These are phyloP conservation scores for Thamnophis elegans DNA, from an alignment of 2,797 vertebrate genomes.

Conservation along the genomic window DNA sequence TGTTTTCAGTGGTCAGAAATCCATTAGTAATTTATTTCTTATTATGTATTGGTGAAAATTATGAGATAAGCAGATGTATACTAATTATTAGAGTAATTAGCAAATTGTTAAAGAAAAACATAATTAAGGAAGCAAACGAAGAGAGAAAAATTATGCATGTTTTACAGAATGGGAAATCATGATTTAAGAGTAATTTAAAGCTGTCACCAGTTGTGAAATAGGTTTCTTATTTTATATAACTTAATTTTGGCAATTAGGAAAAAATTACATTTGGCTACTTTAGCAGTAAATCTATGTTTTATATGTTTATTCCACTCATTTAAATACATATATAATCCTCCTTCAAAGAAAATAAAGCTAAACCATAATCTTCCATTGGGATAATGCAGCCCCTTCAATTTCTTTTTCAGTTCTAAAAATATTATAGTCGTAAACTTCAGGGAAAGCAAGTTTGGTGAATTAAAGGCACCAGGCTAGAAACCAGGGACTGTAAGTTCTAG, in stretches of 20 bases:
- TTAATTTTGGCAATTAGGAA: not conserved
- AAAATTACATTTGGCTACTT: not conserved
- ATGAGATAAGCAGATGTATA: not conserved
- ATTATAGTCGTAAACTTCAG: not conserved
- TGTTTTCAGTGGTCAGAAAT: not conserved
- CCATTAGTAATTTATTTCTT: not conserved
- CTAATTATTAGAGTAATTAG: not conserved
- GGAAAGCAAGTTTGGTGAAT: not conserved
- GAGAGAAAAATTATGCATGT: not conserved
- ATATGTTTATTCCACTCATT: not conserved
- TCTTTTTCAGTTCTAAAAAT: not conserved
- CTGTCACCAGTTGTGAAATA: not conserved
- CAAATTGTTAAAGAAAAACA: not conserved
- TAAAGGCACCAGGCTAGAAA: not conserved
- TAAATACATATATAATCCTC: not conserved
- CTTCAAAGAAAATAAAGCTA: not conserved
- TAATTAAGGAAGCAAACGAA: not conserved
- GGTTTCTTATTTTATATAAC: not conserved
- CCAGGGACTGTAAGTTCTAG: not conserved
- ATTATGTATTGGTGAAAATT: not conserved
- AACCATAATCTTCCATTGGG: not conserved
- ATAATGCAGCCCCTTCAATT: not conserved
- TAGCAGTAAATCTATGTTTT: not conserved
- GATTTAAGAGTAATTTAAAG: not conserved
- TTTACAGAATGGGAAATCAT: not conserved